A percentile compares a stretch with the other conserved stretches of the same genome.
These are phyloP conservation scores for Decapterus maruadsi DNA, from an alignment of 2,797 vertebrate species.

Conservation along the genomic window DNA sequence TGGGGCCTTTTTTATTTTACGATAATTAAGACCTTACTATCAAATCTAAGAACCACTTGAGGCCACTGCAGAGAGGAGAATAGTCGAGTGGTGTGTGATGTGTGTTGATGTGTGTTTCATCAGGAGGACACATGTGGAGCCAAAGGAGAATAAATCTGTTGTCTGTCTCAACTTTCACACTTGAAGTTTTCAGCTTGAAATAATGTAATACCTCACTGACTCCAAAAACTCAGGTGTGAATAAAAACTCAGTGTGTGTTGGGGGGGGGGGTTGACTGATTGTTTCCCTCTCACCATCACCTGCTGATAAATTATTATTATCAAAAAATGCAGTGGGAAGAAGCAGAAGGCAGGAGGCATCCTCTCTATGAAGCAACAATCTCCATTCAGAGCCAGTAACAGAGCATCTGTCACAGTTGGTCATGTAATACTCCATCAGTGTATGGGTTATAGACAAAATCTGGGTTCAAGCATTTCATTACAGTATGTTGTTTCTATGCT, in stretches of 20 bases:
- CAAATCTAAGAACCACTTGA: conserved; percentile 54
- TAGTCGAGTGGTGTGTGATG: conserved; percentile 36
- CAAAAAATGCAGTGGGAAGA: conserved; percentile 38
- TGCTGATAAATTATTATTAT: conserved; percentile 48
- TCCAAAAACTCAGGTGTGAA: conserved; percentile 22
- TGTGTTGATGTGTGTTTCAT: conserved; percentile 45
- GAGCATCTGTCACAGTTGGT: conserved; percentile 61
- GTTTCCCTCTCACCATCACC: conserved; percentile 41
- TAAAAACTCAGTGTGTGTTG: conserved; percentile 10
- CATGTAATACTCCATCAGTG: conserved; percentile 57
- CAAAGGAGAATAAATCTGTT: conserved; percentile 38
- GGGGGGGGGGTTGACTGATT: conserved; percentile 27
- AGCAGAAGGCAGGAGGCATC: conserved; percentile 53
- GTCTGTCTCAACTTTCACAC: conserved; percentile 45
- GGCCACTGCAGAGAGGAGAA: conserved; percentile 43
- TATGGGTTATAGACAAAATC: conserved; percentile 45
- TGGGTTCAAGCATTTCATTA: conserved; percentile 48
- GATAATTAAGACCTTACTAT: conserved; percentile 73
- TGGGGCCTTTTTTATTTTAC: conserved; percentile 49
- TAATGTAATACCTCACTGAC: conserved; percentile 29
- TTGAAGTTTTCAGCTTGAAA: conserved; percentile 33
- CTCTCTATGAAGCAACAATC: conserved; percentile 51
- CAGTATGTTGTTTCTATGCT: conserved; percentile 39
- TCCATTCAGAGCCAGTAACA: conserved; percentile 52
- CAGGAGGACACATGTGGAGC: conserved; percentile 42